Evolutionary conservation across 2,113 vertebrate genomes (phyloP).

Genomic region (human): GRCh38 chr18:77231001-77231500

Average conservation of each 20-base stretch:
- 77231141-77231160: not conserved
- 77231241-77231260: not conserved
- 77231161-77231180: not conserved
- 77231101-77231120: not conserved
- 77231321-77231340: not conserved
- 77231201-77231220: not conserved
- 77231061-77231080: not conserved
- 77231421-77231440: conserved; percentile 12
- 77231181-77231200: not conserved
- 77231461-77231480: not conserved
- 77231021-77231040: not conserved
- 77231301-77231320: not conserved
- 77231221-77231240: not conserved
- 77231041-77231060: not conserved
- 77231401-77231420: not conserved
- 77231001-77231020: not conserved
- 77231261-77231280: not conserved
- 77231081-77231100: not conserved
- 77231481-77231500: not conserved
- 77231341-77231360: not conserved
- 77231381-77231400: not conserved
- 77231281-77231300: not conserved
- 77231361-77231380: not conserved
- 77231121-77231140: not conserved
- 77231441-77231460: not conserved